Percentiles rank a stretch among this genome's conserved stretches.
Conservation (phyloP, 2,113 vertebrate genomes). For the Tretioscincus oriximinensis region DNA sequence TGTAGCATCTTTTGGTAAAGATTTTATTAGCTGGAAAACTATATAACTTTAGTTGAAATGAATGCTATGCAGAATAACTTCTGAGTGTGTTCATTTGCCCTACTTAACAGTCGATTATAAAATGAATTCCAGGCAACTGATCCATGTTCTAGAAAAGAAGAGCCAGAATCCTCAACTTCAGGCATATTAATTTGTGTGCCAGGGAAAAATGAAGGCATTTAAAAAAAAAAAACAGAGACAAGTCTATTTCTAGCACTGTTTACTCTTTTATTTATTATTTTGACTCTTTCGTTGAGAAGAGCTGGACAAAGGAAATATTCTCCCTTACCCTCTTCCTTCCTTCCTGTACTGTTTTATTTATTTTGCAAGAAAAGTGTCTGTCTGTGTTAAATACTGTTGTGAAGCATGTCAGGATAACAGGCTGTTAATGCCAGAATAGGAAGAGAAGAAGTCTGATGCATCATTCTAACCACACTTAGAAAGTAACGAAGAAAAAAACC, state of each 20-base stretch:
- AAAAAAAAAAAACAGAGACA: background rate
- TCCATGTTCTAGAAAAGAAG: constrained; percentile 4
- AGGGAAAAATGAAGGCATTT: background rate
- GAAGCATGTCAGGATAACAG: background rate
- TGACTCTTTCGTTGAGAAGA: constrained; percentile 11
- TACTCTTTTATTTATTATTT: constrained; percentile 9
- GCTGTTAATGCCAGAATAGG: background rate
- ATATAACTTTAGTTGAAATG: background rate
- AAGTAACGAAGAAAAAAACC: background rate
- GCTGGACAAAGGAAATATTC: constrained; percentile 26
- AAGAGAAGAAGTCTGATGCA: background rate
- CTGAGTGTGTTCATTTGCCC: background rate
- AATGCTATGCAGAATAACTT: background rate
- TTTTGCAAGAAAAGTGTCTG: constrained; percentile 29
- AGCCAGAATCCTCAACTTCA: constrained; percentile 8
- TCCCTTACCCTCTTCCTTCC: constrained; percentile 29
- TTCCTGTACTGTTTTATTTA: constrained; percentile 30
- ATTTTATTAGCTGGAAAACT: background rate
- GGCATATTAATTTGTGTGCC: background rate
- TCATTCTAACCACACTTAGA: background rate
- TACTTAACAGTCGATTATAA: background rate
- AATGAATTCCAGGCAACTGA: background rate
- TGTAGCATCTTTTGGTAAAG: background rate
- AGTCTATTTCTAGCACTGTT: constrained; percentile 11
- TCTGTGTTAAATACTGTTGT: constrained; percentile 1